Evolutionary conservation across 2,888 invertebrate genomes (phyloP).

Genomic region (Galeruca laticollis): DNA sequence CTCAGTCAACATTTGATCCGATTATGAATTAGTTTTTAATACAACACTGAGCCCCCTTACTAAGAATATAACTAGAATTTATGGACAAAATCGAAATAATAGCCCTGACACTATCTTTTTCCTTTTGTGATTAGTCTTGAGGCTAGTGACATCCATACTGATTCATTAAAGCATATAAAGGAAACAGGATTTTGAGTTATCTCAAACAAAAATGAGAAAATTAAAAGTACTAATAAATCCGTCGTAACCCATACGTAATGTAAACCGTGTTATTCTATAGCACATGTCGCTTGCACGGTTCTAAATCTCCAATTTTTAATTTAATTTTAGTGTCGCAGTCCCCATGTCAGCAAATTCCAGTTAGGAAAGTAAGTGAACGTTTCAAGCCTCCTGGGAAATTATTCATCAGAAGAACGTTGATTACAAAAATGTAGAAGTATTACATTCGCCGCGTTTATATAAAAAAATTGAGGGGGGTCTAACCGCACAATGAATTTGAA

Average conservation of each 20-base stretch:
- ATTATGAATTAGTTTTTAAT: no score
- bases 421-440: slow-evolving; percentile 35
- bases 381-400: slow-evolving; percentile 36
- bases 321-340: slow-evolving; percentile 29
- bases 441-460: slow-evolving; percentile 20
- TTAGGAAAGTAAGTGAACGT: slow-evolving; percentile 29
- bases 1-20: no score
- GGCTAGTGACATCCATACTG: no score
- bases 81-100: no score
- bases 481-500: not conserved
- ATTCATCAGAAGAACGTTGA: slow-evolving; percentile 32
- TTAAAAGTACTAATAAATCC: no score
- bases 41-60: no score
- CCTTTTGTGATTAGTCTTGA: no score
- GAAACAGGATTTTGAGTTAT: no score
- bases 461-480: not conserved
- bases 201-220: no score
- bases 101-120: no score
- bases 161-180: no score
- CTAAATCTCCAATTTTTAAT: slow-evolving; percentile 38
- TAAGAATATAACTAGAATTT: no score
- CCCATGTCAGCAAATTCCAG: slow-evolving; percentile 18
- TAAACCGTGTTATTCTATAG: slow-evolving; percentile 3
- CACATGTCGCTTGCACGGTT: slow-evolving; percentile 33
- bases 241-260: not conserved